Percentiles rank a stretch among this genome's conserved stretches.
These are phyloP conservation scores for Cyphomyrus discorhynchus DNA, from an alignment of 2,113 vertebrate genomes.

Conservation along the genomic window DNA sequence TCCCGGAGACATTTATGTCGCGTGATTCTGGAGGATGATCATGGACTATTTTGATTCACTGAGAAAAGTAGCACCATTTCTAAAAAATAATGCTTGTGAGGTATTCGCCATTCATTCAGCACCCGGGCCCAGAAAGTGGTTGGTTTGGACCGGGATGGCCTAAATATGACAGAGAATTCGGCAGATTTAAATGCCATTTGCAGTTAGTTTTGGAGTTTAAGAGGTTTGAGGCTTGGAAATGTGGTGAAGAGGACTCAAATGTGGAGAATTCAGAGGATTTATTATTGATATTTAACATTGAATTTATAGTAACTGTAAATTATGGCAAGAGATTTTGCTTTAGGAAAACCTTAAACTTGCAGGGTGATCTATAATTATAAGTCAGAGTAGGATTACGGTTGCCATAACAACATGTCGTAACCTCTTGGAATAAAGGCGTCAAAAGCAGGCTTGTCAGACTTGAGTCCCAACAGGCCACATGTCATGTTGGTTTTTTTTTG, in stretches of 20 bases:
- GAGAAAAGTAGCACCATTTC: not conserved
- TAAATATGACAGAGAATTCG: not conserved
- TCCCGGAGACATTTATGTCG: not conserved
- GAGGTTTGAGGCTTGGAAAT: not conserved
- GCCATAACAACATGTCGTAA: not conserved
- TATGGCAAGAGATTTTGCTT: not conserved
- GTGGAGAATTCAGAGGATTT: not conserved
- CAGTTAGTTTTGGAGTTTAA: not conserved
- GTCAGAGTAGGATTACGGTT: not conserved
- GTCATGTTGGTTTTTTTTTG: not conserved
- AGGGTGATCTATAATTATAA: not conserved
- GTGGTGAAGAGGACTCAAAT: not conserved
- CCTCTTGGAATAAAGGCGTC: not conserved
- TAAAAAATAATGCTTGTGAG: not conserved
- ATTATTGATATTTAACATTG: not conserved
- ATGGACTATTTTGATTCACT: not conserved
- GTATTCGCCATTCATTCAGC: not conserved
- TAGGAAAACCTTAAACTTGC: not conserved
- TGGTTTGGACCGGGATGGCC: not conserved
- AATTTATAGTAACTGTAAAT: conserved; percentile 1
- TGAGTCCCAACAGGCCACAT: not conserved
- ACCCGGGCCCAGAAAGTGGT: not conserved
- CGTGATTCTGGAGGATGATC: not conserved
- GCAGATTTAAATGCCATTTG: not conserved
- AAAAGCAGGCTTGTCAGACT: not conserved